Evolutionary conservation across 2,888 invertebrate species (phyloP), one percentile per base, ranked within the genome.

Genomic region (Neoascia interrupta): DNA sequence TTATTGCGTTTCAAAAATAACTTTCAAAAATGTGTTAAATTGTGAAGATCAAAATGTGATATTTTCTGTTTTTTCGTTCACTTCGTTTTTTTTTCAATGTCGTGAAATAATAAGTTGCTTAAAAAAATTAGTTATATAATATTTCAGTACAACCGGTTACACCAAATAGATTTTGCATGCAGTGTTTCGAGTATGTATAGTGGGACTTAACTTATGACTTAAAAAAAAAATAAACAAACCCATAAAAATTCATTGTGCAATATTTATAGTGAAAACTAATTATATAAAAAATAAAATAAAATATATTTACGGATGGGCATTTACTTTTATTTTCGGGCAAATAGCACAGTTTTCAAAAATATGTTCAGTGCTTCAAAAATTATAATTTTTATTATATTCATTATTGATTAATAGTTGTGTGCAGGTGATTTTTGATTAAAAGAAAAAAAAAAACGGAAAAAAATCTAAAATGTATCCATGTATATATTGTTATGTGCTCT

Each of bases 1-100:
- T 51, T 19, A 45, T 41, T 56, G 72, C 58, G 72, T 54, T 66
- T 73, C 73, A 79, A 79, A 79, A 53, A 79, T 49, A 73, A 39
- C 39, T 68, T 19, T 45, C 73, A 66, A 69, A 72, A 68, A 75
- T 58, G 58, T 63, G 31, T 54, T 15, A n/a, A 58, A 28, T 34
- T 39, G 23, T 43, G 18, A 31, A 47, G 47, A 53, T 31, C 31
- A 72, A 43, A 64, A 28, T 37, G 19, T 61, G 61, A 61, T 49
- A 51, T 56, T 68, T 75, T 79, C 79, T 79, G 79, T 68, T 79
- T 79, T 79, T 79, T 73, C 79, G 79, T 79, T 79, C 73, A 73
- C 49, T 51, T 58, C 5, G 5, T 26, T 26, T 26, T 26, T 26
- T 56, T 26, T 18, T 10, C 26, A 26, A n/a, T 26, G 5, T 26